Conservation (phyloP, 2,113 vertebrate genomes). For the Dasyornis broadbenti region DNA sequence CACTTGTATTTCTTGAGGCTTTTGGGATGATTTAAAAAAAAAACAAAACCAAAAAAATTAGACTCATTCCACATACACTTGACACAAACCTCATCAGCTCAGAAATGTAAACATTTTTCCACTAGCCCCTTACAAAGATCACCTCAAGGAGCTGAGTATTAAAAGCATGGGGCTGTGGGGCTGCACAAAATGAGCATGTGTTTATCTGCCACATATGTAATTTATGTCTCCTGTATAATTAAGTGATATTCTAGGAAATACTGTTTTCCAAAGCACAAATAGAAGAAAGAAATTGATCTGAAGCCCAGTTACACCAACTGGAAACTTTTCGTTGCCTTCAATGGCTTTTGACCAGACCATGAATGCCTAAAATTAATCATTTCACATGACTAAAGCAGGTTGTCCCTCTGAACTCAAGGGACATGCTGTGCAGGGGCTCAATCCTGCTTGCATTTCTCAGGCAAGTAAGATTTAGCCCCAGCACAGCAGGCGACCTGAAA, state of each 20-base stretch:
- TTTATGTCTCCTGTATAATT: background rate
- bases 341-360: background rate
- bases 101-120: background rate
- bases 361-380: constrained; percentile 11
- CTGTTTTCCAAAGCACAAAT: background rate
- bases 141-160: background rate
- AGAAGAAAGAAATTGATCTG: background rate
- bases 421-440: background rate
- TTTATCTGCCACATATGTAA: background rate
- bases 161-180: background rate
- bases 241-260: background rate
- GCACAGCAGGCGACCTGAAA: constrained; percentile 31
- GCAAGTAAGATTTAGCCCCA: constrained; percentile 9
- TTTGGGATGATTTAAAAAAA: background rate
- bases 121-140: background rate
- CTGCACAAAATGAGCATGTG: background rate
- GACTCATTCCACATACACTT: background rate
- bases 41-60: background rate
- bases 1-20: background rate
- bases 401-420: constrained; percentile 27
- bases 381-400: background rate
- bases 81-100: background rate
- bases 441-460: background rate
- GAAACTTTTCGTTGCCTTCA: background rate
- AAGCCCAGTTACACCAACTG: background rate